Percentiles rank a stretch among this genome's conserved stretches.
Conservation (phyloP, 2,797 vertebrate species). For the Phoeniculus purpureus region DNA sequence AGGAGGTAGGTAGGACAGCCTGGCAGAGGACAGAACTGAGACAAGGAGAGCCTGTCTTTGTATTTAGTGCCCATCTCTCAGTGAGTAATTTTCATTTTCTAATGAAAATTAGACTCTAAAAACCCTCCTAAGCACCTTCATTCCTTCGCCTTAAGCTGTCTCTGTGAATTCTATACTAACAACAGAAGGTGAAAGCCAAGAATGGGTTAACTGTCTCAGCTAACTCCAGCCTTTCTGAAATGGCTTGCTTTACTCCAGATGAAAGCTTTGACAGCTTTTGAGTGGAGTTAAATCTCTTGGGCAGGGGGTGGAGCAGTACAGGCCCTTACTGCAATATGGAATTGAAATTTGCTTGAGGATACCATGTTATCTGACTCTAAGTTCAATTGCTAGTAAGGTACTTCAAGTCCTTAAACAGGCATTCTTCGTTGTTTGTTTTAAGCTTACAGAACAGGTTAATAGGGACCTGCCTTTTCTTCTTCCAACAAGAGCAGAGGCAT, state of each 20-base stretch:
- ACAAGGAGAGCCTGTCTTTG: neutral
- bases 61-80: neutral
- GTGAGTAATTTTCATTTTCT: no score
- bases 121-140: neutral
- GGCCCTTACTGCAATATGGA: neutral
- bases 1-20: neutral
- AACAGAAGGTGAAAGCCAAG: neutral
- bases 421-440: slow-evolving; percentile 19
- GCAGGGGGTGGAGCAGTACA: neutral
- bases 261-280: neutral
- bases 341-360: neutral
- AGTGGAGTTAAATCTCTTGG: neutral
- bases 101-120: neutral
- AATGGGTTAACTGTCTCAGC: neutral
- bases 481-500: neutral
- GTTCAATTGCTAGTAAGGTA: neutral
- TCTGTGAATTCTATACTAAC: neutral
- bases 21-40: neutral
- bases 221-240: neutral
- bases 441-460: neutral
- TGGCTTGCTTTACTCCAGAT: neutral
- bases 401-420: neutral
- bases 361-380: neutral
- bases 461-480: neutral
- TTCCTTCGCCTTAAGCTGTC: neutral